Percentiles rank a stretch among this genome's conserved stretches.
Evolutionary conservation across 2,113 vertebrate species (phyloP).

Genomic region (Chauna torquata): DNA sequence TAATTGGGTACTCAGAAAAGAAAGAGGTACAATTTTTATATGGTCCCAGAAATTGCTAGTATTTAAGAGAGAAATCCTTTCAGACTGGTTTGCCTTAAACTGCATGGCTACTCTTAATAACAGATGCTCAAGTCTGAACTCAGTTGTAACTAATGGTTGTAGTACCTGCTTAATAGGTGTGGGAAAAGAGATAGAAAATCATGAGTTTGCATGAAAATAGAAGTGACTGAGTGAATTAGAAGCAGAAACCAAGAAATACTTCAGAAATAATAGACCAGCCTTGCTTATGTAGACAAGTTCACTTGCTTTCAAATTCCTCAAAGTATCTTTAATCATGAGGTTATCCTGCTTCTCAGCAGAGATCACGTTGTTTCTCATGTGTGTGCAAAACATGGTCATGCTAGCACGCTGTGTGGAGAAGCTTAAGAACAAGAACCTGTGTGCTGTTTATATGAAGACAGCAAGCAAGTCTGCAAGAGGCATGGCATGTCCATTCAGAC

Average conservation of each 20-base stretch:
- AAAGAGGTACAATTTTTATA: not conserved
- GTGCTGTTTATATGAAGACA: fast-evolving
- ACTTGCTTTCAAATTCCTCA: not conserved
- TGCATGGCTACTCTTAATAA: not conserved
- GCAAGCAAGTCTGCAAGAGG: not conserved
- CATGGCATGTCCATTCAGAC: not conserved
- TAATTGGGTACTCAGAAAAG: not conserved
- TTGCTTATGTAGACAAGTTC: not conserved
- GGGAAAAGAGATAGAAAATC: not conserved
- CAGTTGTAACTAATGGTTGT: not conserved
- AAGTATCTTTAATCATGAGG: not conserved
- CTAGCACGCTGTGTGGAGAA: not conserved
- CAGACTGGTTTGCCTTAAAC: not conserved
- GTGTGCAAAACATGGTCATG: not conserved
- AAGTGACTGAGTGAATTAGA: not conserved
- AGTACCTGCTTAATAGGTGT: not conserved
- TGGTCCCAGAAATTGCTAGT: not conserved
- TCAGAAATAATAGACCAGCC: not conserved
- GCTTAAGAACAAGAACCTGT: not conserved
- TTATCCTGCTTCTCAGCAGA: not conserved
- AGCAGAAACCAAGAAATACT: not conserved
- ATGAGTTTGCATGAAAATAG: not conserved
- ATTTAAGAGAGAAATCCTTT: not conserved
- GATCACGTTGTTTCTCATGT: not conserved
- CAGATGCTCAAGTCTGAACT: not conserved